Percentiles rank a stretch among this genome's conserved stretches.
phyloP scores from a whole-genome alignment of 2,113 vertebrate genomes.

The Paramisgurnus dabryanus region DNA sequence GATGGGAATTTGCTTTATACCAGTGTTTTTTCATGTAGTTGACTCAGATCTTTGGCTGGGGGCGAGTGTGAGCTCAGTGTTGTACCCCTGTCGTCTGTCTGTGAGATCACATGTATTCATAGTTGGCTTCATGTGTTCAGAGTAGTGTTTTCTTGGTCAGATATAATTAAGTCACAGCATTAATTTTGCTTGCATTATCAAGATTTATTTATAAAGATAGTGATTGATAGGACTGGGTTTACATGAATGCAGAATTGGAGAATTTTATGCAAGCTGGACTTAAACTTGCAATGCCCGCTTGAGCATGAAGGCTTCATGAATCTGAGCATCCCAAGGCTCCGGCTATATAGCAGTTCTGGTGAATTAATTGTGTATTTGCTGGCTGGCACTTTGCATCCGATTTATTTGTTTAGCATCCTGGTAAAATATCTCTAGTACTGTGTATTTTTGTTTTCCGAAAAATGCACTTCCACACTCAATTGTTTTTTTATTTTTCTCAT shows the following conservation, averaged over 20 bases:
- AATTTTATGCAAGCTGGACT: background rate
- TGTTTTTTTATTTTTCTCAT: background rate
- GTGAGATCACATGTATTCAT: conserved; percentile 52
- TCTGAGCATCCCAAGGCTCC: too few species aligned
- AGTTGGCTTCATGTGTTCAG: conserved; percentile 46
- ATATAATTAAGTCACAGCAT: conserved; percentile 30
- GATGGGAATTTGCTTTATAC: conserved; percentile 24
- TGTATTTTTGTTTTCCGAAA: too few species aligned
- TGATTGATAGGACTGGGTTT: background rate
- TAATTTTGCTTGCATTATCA: conserved; percentile 19
- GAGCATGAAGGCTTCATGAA: background rate
- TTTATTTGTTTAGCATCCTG: too few species aligned
- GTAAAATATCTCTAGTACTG: too few species aligned
- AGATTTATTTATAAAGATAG: background rate
- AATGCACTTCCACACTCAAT: background rate
- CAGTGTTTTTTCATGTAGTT: conserved; percentile 42
- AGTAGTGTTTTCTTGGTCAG: conserved; percentile 1
- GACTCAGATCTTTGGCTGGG: conserved; percentile 43
- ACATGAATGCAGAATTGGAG: background rate
- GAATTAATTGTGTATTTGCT: too few species aligned
- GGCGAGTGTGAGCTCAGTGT: conserved; percentile 40
- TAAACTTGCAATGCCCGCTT: background rate
- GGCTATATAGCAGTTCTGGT: too few species aligned
- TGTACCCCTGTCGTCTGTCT: conserved; percentile 29
- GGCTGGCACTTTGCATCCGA: too few species aligned